Conservation (phyloP, 2,797 vertebrate genomes). For the Sebastes trivittatus region DNA sequence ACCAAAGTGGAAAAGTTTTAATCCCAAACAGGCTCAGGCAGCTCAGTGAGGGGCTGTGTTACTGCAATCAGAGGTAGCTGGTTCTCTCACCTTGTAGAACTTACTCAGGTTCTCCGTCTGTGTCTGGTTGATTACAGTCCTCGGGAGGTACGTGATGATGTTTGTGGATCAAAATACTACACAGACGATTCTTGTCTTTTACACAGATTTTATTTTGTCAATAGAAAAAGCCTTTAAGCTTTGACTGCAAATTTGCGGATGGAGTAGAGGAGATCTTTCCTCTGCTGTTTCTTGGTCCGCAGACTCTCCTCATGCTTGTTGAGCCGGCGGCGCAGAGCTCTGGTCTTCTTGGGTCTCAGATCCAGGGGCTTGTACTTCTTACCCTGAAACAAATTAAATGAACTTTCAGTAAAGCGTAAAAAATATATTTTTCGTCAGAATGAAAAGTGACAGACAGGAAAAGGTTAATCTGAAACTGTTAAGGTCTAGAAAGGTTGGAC, state of each 20-base stretch:
- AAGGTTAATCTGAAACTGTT: background rate
- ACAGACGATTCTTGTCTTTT: constrained; percentile 14
- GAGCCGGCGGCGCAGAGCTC: constrained; percentile 92
- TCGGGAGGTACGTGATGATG: constrained; percentile 73
- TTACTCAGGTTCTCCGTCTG: constrained; percentile 99
- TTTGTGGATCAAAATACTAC: background rate
- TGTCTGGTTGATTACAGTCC: constrained; percentile 98
- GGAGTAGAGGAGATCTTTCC: constrained; percentile 92
- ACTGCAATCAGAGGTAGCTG: accelerated
- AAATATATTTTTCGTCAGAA: background rate
- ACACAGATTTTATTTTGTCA: constrained; percentile 73
- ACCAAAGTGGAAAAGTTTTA: background rate
- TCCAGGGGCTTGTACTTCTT: constrained; percentile 99
- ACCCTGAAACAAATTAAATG: constrained; percentile 78
- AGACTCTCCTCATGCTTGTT: constrained; percentile 93
- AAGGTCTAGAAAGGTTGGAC: background rate
- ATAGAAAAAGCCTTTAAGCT: constrained; percentile 83
- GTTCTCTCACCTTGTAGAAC: constrained; percentile 91
- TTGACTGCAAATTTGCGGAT: constrained; percentile 95
- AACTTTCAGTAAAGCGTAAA: background rate
- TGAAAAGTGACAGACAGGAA: background rate
- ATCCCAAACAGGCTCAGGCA: background rate
- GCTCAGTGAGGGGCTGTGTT: too few relatives aligned
- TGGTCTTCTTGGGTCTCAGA: constrained; percentile 97
- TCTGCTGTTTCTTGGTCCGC: constrained; percentile 95